These are phyloP conservation scores for Melanotaenia pygmaea DNA, from an alignment of 2,797 vertebrate species.

Conservation along the genomic window DNA sequence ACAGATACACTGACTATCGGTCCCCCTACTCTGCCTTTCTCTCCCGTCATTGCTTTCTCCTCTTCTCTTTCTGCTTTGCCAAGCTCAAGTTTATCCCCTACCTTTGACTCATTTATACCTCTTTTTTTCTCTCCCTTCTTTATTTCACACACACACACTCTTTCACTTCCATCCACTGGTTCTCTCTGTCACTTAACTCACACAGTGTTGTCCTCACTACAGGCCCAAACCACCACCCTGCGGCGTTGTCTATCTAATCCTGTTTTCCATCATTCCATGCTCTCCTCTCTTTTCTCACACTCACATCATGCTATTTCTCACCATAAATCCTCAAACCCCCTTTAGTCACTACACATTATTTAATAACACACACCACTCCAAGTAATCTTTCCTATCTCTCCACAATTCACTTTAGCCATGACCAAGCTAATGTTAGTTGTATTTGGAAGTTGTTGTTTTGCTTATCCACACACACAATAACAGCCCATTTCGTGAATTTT, in stretches of 20 bases:
- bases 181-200: slow-evolving; percentile 39
- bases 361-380: slow-evolving; percentile 41
- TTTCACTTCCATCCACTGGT: slow-evolving; percentile 11
- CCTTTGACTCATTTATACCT: slow-evolving; percentile 46
- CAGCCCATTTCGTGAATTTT: neutral
- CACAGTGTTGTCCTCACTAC: slow-evolving; percentile 37
- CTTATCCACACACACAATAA: neutral
- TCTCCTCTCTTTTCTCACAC: slow-evolving; percentile 56
- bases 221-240: slow-evolving; percentile 57
- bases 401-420: slow-evolving; percentile 18
- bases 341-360: slow-evolving; percentile 55
- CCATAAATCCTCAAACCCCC: slow-evolving; percentile 40
- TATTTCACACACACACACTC: slow-evolving; percentile 4
- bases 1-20: slow-evolving; percentile 45
- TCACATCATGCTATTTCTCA: slow-evolving; percentile 55
- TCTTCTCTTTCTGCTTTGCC: slow-evolving; percentile 12
- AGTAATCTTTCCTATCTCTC: slow-evolving; percentile 17
- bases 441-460: slow-evolving; percentile 12
- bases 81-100: slow-evolving; percentile 29
- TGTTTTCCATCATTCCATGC: slow-evolving; percentile 67
- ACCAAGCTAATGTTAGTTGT: slow-evolving; percentile 23
- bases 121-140: neutral
- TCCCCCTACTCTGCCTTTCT: slow-evolving; percentile 26
- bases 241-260: slow-evolving; percentile 67
- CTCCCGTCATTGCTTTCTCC: slow-evolving; percentile 3